These are phyloP conservation scores for Sylvia atricapilla DNA, from an alignment of 2,113 vertebrate genomes.

Conservation along the genomic window DNA sequence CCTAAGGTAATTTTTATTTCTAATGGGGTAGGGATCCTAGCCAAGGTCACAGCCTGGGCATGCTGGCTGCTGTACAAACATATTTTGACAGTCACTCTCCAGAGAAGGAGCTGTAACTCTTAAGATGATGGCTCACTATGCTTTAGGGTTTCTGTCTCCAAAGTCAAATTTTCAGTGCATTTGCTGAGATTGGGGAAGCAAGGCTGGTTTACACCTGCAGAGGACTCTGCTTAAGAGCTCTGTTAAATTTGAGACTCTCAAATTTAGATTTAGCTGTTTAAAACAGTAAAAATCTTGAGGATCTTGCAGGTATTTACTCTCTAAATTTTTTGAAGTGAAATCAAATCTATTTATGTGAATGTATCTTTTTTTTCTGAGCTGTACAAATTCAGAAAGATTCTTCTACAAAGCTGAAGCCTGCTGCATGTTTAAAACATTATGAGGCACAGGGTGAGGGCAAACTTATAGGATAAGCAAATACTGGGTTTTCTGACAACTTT, in stretches of 20 bases:
- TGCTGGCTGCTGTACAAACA: neutral
- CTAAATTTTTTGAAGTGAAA: neutral
- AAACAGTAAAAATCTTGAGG: neutral
- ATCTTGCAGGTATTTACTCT: neutral
- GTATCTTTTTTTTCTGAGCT: neutral
- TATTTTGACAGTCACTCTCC: neutral
- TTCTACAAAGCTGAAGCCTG: neutral
- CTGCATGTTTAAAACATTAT: neutral
- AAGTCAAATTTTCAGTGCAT: neutral
- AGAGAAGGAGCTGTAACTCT: neutral
- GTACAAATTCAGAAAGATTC: neutral
- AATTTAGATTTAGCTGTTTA: neutral
- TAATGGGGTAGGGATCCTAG: neutral
- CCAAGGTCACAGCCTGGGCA: neutral
- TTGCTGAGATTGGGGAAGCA: neutral
- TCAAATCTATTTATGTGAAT: neutral
- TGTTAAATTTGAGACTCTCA: neutral
- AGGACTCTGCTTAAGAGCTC: neutral
- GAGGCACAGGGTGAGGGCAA: neutral
- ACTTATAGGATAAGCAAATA: neutral
- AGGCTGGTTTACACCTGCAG: neutral
- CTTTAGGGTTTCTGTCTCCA: neutral
- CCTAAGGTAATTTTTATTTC: conserved; percentile 7
- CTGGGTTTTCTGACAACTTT: neutral
- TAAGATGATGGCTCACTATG: neutral